Conservation (phyloP, 2,113 vertebrate genomes). For the Podarcis raffonei region DNA sequence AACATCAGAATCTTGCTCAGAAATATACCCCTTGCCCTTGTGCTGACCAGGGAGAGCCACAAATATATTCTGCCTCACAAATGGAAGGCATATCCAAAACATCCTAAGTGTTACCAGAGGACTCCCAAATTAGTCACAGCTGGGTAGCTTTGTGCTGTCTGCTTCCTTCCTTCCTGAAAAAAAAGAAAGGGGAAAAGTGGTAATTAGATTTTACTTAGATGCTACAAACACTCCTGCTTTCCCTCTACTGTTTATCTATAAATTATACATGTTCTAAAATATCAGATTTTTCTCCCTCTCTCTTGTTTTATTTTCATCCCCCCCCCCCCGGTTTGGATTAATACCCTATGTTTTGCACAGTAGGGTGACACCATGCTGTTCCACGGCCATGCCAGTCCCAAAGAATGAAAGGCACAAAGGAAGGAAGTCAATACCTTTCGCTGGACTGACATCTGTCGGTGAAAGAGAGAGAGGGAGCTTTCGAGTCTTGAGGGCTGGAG, state of each 20-base stretch:
- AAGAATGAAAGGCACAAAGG: not conserved
- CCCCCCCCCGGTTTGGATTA: slow-evolving; percentile 47
- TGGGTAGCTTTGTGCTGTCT: slow-evolving; percentile 50
- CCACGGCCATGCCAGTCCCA: not conserved
- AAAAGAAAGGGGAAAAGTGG: not conserved
- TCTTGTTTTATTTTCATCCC: no score
- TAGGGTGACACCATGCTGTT: slow-evolving; percentile 47
- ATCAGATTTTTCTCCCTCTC: slow-evolving; percentile 64
- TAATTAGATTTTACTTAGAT: slow-evolving; percentile 64
- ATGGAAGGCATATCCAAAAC: not conserved
- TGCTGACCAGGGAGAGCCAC: not conserved
- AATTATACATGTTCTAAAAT: slow-evolving; percentile 67
- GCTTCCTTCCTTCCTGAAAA: slow-evolving; percentile 30
- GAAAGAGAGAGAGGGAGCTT: not conserved
- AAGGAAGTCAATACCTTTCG: not conserved
- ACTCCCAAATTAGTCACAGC: slow-evolving; percentile 50
- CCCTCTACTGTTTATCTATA: slow-evolving; percentile 58
- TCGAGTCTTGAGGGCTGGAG: not conserved
- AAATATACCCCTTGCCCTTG: not conserved
- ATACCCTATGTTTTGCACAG: slow-evolving; percentile 65
- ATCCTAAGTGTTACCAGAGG: slow-evolving; percentile 36
- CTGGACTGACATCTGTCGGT: slow-evolving; percentile 28
- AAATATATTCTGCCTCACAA: slow-evolving; percentile 33
- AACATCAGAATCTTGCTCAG: not conserved
- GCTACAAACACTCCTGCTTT: slow-evolving; percentile 44